phyloP scores from a whole-genome alignment of 1,140 invertebrate species.

The Bombus impatiens region DNA sequence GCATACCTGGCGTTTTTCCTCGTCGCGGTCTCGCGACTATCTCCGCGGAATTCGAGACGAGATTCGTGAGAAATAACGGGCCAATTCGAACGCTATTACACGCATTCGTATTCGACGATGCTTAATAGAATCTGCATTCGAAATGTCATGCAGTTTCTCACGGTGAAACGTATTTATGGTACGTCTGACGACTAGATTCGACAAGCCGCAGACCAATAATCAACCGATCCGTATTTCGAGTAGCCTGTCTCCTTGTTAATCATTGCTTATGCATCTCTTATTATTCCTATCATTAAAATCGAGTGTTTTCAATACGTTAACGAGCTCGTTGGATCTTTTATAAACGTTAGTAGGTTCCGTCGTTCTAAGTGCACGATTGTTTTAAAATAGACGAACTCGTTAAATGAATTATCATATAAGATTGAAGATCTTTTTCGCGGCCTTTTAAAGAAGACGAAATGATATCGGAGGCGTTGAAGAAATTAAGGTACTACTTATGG shows the following conservation, averaged over 20 bases:
- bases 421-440: not conserved
- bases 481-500: not conserved
- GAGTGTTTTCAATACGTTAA: not conserved
- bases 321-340: not conserved
- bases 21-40: constrained; percentile 45
- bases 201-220: not conserved
- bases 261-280: not conserved
- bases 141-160: constrained; percentile 30
- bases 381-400: not conserved
- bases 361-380: not conserved
- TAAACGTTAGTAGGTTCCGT: not conserved
- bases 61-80: constrained; percentile 44
- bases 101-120: constrained; percentile 11
- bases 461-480: too few relatives aligned
- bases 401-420: not conserved
- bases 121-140: constrained; percentile 47
- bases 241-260: not conserved
- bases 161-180: constrained; percentile 2
- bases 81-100: constrained; percentile 50
- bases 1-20: constrained; percentile 59
- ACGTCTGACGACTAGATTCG: not conserved
- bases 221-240: not conserved
- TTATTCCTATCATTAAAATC: not conserved
- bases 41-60: constrained; percentile 44
- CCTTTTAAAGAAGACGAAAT: not conserved